phyloP scores from a whole-genome alignment of 2,797 vertebrate genomes.

The Periparus ater region DNA sequence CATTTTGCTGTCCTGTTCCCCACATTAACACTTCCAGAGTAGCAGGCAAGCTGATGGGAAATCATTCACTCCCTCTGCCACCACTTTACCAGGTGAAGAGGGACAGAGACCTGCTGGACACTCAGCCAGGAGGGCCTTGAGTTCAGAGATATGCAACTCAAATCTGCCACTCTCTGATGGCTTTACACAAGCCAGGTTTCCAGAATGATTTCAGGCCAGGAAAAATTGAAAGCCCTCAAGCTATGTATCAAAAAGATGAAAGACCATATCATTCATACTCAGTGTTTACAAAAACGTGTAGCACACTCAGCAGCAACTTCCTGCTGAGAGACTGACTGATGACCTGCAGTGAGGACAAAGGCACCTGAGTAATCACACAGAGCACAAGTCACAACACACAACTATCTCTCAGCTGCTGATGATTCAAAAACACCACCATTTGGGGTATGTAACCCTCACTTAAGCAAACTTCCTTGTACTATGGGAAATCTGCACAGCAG shows the following conservation, averaged over 20 bases:
- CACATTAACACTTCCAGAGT: not conserved
- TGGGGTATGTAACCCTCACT: not conserved
- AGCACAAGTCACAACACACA: not conserved
- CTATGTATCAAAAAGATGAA: not conserved
- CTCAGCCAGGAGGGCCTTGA: not conserved
- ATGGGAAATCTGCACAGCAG: not conserved
- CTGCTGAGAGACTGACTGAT: slow-evolving; percentile 7
- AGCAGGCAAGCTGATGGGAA: not conserved
- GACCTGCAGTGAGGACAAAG: not conserved
- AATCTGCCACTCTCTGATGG: not conserved
- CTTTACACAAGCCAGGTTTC: not conserved
- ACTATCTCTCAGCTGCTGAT: not conserved
- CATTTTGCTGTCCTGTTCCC: not conserved
- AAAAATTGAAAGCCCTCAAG: not conserved
- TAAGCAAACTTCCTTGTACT: not conserved
- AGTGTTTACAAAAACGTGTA: accelerated
- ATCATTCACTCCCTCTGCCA: not conserved
- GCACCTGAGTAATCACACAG: not conserved
- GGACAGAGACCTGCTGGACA: not conserved
- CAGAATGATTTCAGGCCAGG: not conserved
- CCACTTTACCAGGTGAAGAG: accelerated
- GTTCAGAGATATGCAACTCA: not conserved
- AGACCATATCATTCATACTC: not conserved
- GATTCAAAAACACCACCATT: not conserved
- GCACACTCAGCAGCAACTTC: not conserved